Base-by-base conservation (phyloP, 2,113 vertebrate species). In the Kryptolebias marmoratus region DNA sequence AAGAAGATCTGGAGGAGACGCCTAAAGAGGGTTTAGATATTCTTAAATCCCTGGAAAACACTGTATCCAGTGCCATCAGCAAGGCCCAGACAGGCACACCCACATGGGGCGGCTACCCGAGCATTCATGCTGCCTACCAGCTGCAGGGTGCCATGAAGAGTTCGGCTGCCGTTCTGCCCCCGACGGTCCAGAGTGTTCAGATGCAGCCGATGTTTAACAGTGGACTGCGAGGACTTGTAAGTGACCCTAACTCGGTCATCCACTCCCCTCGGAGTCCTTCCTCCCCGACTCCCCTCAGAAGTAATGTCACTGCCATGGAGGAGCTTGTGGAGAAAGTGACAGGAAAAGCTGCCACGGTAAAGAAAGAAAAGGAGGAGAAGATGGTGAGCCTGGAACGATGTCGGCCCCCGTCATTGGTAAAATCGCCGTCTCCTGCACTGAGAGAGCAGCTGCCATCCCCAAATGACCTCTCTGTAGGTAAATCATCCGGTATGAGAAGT, bases 301-400 rank as follows among this genome's bases (percentile, higher is more conserved):
- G 95, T 92, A 99, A 99, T 5, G 98, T 99, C 48, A 96, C 95
- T 14, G 98, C 98, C 80, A 99, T 99, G 98, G 98, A 99, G 72
- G 98, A 99, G 75, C 90, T 99, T 18, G 98, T 99, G 55, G 97
- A 99, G 92, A 99, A 99, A 89, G 97, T 99, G 85, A 99, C 97
- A 0, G 97, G 97, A 61, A 99, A 97, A 94, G 94, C 94, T 94
- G 73, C 88, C 82, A 91, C 71, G 0, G 85, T 96, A 57, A 98
- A 98, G 87, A 97, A 92, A 63, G 94, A 94, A 79, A 93, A 91
- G 53, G 93, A 96, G 86, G 97, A 98, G 78, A 95, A 96, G 86
- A 83, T 89, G 86, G 88, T 93, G 68, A 91, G 87, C 89, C 16
- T 66, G 63, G 18, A 93, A 79, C 65, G 94, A 91, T 3, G 85